These are phyloP conservation scores for Ascaphus truei DNA, from an alignment of 2,113 vertebrate genomes.

Conservation along the genomic window DNA sequence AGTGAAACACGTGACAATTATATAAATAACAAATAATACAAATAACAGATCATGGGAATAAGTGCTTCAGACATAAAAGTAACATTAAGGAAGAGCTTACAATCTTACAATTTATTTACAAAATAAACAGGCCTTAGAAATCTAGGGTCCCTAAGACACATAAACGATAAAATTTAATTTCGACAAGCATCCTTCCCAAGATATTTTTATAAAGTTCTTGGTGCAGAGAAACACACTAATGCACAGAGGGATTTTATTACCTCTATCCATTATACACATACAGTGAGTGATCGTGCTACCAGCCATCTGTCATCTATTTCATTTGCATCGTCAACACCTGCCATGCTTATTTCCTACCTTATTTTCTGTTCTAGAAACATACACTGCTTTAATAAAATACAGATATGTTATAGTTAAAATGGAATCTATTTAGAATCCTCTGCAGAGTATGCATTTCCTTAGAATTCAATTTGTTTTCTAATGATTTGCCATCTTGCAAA, in stretches of 20 bases:
- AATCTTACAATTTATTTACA: too few species aligned
- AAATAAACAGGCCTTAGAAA: not conserved
- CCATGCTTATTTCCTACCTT: conserved; percentile 93
- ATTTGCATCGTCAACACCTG: conserved; percentile 99
- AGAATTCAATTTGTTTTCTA: conserved; percentile 79
- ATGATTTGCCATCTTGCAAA: conserved; percentile 74
- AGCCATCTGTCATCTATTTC: conserved; percentile 99
- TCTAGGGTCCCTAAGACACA: conserved; percentile 2
- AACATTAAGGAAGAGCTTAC: too few species aligned
- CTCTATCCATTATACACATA: conserved; percentile 97
- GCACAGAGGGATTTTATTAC: conserved; percentile 98
- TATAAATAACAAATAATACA: too few species aligned
- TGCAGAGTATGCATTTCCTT: conserved; percentile 71
- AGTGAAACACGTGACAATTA: too few species aligned
- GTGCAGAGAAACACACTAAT: conserved; percentile 94
- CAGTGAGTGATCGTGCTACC: conserved; percentile 91
- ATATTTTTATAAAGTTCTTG: conserved; percentile 82
- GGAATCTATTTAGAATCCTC: conserved; percentile 90
- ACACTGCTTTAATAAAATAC: conserved; percentile 86
- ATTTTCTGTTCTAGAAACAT: conserved; percentile 75
- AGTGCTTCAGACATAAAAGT: too few species aligned
- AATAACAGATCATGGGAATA: too few species aligned
- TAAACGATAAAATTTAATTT: conserved; percentile 19
- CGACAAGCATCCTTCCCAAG: conserved; percentile 56
- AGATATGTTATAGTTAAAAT: conserved; percentile 90